Evolutionary conservation across 2,113 vertebrate species (phyloP).

Genomic region (Varanus komodoensis): DNA sequence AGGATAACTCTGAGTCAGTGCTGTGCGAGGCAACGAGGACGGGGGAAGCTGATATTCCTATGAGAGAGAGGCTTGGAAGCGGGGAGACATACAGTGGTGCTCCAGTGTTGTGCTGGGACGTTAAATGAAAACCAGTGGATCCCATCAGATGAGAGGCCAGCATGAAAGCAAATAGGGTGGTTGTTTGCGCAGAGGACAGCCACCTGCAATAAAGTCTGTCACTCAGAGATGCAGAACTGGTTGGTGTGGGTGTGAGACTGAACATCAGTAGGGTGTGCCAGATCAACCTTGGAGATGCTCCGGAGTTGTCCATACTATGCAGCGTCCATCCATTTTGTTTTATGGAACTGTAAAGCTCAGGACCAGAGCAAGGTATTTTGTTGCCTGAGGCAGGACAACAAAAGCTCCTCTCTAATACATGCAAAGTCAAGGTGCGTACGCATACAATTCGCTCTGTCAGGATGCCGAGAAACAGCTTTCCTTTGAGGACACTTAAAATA

Average conservation of each 20-base stretch:
- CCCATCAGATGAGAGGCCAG: no score
- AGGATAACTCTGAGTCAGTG: neutral
- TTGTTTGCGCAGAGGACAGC: neutral
- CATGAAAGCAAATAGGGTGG: neutral
- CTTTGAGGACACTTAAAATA: no score
- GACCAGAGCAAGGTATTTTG: no score
- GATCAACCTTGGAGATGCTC: neutral
- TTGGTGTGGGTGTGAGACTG: neutral
- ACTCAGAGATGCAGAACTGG: neutral
- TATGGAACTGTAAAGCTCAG: neutral
- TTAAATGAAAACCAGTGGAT: neutral
- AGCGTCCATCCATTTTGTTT: neutral
- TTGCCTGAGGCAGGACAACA: no score
- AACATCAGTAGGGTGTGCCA: neutral
- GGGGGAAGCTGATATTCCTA: neutral
- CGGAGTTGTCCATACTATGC: no score
- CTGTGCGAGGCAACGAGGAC: no score
- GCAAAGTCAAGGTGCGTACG: no score
- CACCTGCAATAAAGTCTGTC: neutral
- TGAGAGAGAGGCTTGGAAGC: neutral
- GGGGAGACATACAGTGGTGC: no score
- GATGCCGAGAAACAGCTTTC: no score
- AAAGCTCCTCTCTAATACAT: no score
- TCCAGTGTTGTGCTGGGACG: no score
- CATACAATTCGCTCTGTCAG: no score